Evolutionary conservation across 2,113 vertebrate species (phyloP).

Genomic region (Camelus bactrianus): DNA sequence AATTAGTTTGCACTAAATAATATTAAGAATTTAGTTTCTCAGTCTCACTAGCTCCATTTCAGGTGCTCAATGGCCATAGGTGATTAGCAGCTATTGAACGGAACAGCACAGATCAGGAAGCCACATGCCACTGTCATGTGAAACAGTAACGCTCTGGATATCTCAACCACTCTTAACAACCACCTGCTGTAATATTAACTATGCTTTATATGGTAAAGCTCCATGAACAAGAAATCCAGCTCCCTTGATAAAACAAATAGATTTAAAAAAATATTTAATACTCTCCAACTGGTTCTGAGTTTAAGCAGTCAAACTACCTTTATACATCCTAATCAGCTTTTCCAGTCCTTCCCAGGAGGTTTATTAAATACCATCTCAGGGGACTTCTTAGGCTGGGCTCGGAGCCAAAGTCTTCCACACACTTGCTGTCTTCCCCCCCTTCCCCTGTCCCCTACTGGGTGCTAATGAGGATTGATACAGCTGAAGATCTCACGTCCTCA

Average conservation of each 20-base stretch:
- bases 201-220: neutral
- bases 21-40: neutral
- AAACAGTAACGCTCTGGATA: neutral
- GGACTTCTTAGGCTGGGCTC: constrained; percentile 30
- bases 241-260: neutral
- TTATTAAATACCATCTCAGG: constrained; percentile 44
- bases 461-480: constrained; percentile 47
- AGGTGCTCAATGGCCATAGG: neutral
- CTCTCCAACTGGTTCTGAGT: neutral
- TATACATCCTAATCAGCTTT: constrained; percentile 42
- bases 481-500: neutral
- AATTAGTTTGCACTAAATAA: neutral
- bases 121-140: too few relatives aligned
- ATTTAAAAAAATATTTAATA: constrained; percentile 20
- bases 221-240: neutral
- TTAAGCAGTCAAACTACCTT: constrained; percentile 6
- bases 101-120: neutral
- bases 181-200: neutral
- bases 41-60: neutral
- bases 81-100: neutral
- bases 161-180: neutral
- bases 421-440: neutral
- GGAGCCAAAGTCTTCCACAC: constrained; percentile 26
- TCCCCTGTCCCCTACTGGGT: neutral
- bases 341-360: constrained; percentile 7